Percentiles rank a stretch among this genome's conserved stretches.
Evolutionary conservation across 1,140 invertebrate genomes (phyloP).

Genomic region (Apis mellifera): Amel_HAv3.1 CM009934.2:6796501-6797000

Average conservation of each 20-base stretch:
- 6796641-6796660: neutral
- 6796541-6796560: neutral
- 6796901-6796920: neutral
- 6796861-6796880: neutral
- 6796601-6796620: neutral
- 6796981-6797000: neutral
- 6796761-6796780: no score
- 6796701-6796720: no score
- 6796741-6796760: no score
- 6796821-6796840: neutral
- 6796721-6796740: no score
- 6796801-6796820: no score
- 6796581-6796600: neutral
- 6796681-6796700: no score
- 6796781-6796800: no score
- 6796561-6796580: neutral
- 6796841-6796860: neutral
- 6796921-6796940: neutral
- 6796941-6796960: neutral
- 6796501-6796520: constrained; percentile 5
- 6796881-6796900: neutral
- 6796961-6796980: neutral
- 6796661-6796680: no score
- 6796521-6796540: neutral
- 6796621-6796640: neutral